Percentiles rank a stretch among this genome's conserved stretches.
phyloP scores from a whole-genome alignment of 30 jellyfish, hydroid and myxozoan species.

The Sanderia malayensis region DNA sequence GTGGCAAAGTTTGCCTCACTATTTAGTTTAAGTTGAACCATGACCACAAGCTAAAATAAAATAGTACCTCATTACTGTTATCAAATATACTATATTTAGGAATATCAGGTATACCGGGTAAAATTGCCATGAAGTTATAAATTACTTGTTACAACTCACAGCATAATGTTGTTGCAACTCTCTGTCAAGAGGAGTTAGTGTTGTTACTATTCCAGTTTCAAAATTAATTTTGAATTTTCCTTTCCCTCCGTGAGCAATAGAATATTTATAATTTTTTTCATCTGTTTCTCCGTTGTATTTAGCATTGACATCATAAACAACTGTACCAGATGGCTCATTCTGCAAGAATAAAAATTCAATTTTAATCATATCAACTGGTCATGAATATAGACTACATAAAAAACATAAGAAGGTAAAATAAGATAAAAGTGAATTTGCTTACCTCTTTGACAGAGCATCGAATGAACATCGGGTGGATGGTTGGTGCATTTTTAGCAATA shows the following conservation, averaged over 20 bases:
- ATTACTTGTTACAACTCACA: no score
- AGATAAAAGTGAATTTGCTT: not conserved
- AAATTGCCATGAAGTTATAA: no score
- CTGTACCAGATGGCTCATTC: constrained; percentile 41
- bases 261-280: constrained; percentile 29
- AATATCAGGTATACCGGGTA: no score
- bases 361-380: no score
- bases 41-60: constrained; percentile 36
- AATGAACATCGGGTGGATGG: constrained; percentile 19
- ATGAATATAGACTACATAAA: no score
- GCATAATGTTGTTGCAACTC: constrained; percentile 23
- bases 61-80: no score
- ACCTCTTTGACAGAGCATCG: constrained; percentile 47
- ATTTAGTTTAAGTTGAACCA: constrained; percentile 43
- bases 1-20: constrained; percentile 58
- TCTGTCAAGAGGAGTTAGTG: constrained; percentile 42
- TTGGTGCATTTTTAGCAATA: constrained; percentile 45
- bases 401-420: no score
- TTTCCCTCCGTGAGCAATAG: constrained; percentile 40
- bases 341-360: no score
- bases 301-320: constrained; percentile 57
- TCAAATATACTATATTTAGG: no score
- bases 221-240: constrained; percentile 19
- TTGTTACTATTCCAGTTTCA: constrained; percentile 56
- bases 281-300: constrained; percentile 45